Evolutionary conservation across 2,797 vertebrate species (phyloP), one percentile per base, ranked within the genome.

Genomic region (Acrocephalus scirpaceus): DNA sequence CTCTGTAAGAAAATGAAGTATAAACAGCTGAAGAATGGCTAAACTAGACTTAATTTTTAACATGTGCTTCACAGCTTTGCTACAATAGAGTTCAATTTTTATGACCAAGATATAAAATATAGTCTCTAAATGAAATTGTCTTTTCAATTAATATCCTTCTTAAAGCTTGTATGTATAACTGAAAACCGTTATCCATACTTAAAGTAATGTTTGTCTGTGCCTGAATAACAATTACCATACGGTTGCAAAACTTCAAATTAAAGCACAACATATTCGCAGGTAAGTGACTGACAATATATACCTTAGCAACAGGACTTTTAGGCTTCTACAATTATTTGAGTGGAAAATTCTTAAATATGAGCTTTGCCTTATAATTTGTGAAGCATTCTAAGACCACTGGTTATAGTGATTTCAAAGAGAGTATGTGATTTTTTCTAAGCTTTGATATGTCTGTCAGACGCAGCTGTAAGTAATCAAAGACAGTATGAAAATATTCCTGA

Each of bases 391-490:
- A 93, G 62, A 96, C 89, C 87, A 54, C 71, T 56, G 79, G 96
- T 93, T 96, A 97, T 81, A 93, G 77, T 21, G 75, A 77, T 85
- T 96, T 95, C 91, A 97, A 92, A 72, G 62, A 94, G 16, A 89
- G 53, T 70, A 86, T 58, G 44, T 30, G 91, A 90, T 69, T 91
- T 91, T 83, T 91, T 61, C 82, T 88, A 93, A 96, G 78, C 65
- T 95, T 70, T 94, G 69, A 91, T 84, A 80, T 34, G 44, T 75
- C 76, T 77, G 86, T 90, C 80, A 96, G 81, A 93, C 66, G 61
- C 80, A 97, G 94, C 40, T 91, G 42, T n/a, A 94, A 97, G 67
- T 92, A 96, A 95, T 86, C 86, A 79, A 94, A 96, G 86, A 90
- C 72, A 96, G 90, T 29, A 90, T 73, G 57, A 93, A 95, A 95